A percentile compares a stretch with the other conserved stretches of the same genome.
phyloP scores from a whole-genome alignment of 2,888 invertebrate genomes.

The Pilophorus perplexus region DNA sequence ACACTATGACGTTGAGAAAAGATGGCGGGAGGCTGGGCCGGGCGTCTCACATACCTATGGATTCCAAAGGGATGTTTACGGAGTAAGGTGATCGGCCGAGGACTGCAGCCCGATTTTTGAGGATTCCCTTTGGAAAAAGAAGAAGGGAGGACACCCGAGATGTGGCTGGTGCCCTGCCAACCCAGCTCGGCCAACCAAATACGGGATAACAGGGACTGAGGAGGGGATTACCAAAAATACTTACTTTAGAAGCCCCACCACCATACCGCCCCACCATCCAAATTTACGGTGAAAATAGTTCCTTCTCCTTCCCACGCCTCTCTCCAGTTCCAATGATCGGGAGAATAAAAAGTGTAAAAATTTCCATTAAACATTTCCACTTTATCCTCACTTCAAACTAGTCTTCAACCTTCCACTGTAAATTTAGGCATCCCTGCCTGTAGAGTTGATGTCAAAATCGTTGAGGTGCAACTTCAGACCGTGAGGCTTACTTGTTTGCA shows the following conservation, averaged over 20 bases:
- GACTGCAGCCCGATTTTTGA: slow-evolving; percentile 19
- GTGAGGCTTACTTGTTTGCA: no score
- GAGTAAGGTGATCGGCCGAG: slow-evolving; percentile 21
- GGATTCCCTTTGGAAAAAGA: not conserved
- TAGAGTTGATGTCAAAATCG: no score
- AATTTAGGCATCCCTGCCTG: no score
- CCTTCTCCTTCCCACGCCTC: no score
- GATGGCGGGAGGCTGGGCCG: no score
- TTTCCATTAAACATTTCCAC: no score
- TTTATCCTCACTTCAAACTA: no score
- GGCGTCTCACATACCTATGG: slow-evolving; percentile 22
- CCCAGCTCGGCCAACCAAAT: slow-evolving; percentile 27
- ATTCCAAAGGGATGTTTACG: slow-evolving; percentile 27
- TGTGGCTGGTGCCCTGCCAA: slow-evolving; percentile 21
- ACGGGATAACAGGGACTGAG: slow-evolving; percentile 21
- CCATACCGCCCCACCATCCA: not conserved
- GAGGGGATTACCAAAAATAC: slow-evolving; percentile 6
- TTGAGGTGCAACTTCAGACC: no score
- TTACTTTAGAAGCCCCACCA: not conserved
- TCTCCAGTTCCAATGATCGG: no score
- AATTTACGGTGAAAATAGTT: not conserved
- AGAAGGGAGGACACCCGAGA: slow-evolving; percentile 25
- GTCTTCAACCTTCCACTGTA: no score
- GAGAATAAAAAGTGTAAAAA: no score
- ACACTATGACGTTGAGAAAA: no score